Evolutionary conservation across 1,140 invertebrate genomes (phyloP), one percentile per base, ranked within the genome.

Genomic region (Cotesia glomerata): DNA sequence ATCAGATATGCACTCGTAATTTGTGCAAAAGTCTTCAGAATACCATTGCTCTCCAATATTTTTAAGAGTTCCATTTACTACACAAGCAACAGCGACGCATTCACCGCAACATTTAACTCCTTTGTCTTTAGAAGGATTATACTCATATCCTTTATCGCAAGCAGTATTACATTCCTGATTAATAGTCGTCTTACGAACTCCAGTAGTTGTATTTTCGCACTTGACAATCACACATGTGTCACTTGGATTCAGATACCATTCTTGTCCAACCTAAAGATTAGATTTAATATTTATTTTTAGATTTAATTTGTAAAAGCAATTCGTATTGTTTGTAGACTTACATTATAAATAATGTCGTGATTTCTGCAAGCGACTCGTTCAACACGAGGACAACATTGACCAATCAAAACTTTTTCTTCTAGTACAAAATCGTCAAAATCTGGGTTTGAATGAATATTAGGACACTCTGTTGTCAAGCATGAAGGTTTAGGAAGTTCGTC

Each of bases 51-150:
- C 84, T 1, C 88, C 89, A n/a, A 91, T 79, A 4, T 83, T 71
- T 51, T 88, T 86, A 7, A 89, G 74, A 3, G 78, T 71, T 0
- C 88, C 90, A 62, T 89, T 85, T 9, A 90, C 82, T 0, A 92
- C 86, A 77, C 93, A 94, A 13, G 88, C 89, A 4, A 89, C 83
- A 52, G 89, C 88, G 36, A 88, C 73, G 77, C 93, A 94, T 32
- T 87, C 82, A 5, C 93, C 93, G 73, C 93, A 94, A 75, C 93
- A 94, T 70, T 87, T 78, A 2, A 80, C 77, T 11, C 84, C 86
- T 13, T 77, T 81, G 34, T 81, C 39, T 0, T 76, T 58, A 2
- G 85, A 75, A 3, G 84, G 71, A 61, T 75, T 71, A 61, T 90
- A 90, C 64, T 85, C 78, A 62, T 75, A 88, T 0, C 88, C 88